These are phyloP conservation scores for Podarcis raffonei DNA, from an alignment of 2,113 vertebrate species.

Conservation along the genomic window DNA sequence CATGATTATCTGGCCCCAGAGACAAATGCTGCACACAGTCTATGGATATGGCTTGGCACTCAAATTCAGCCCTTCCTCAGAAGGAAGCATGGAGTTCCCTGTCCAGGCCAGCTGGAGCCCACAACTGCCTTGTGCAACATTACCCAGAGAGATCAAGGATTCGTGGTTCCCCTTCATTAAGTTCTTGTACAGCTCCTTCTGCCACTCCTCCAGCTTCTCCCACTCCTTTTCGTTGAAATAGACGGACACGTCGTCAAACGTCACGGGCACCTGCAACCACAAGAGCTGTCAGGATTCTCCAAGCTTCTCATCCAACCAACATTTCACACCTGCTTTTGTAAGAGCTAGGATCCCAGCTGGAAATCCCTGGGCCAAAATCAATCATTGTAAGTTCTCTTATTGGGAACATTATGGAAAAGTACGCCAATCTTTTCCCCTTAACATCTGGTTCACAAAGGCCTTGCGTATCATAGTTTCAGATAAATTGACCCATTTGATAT, in stretches of 20 bases:
- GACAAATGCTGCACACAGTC: neutral
- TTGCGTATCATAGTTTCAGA: too few species aligned
- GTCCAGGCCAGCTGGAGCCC: neutral
- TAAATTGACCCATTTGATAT: too few species aligned
- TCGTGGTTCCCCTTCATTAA: slow-evolving; percentile 82
- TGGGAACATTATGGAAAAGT: neutral
- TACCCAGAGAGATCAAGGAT: slow-evolving; percentile 81
- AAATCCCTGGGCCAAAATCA: neutral
- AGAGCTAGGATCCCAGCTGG: neutral
- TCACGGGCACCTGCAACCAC: slow-evolving; percentile 77
- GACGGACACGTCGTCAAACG: slow-evolving; percentile 78
- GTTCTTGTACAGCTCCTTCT: slow-evolving; percentile 83
- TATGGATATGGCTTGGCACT: neutral
- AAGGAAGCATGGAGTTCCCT: neutral
- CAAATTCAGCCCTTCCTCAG: neutral
- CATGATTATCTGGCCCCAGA: neutral
- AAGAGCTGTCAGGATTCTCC: neutral
- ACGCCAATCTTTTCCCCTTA: too few species aligned
- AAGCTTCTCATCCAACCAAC: too few species aligned
- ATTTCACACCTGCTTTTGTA: too few species aligned
- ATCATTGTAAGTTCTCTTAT: neutral
- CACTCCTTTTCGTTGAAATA: slow-evolving; percentile 82
- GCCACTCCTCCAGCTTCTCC: slow-evolving; percentile 83
- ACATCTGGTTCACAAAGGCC: too few species aligned
- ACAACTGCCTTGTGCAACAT: slow-evolving; percentile 8